Base-by-base conservation (phyloP, 2,888 invertebrate genomes). In the Choristoneura rosaceana region DNA sequence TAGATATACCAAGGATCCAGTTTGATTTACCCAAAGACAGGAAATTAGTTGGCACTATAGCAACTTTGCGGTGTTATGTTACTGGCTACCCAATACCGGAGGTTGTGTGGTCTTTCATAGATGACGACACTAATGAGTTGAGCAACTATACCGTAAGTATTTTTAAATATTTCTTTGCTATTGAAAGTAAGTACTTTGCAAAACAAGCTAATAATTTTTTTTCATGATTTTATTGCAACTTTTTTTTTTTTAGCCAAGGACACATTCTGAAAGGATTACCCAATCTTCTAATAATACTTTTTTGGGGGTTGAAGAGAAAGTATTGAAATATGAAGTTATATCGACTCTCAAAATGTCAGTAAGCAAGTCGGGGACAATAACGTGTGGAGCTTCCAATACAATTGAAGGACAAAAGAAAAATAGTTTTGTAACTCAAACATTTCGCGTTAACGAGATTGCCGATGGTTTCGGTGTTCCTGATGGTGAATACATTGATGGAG, bases 381-480 rank as follows among this genome's bases (percentile, higher is more conserved):
- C 86, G 1, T 94, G 93, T 74, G 73, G 70, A 34, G 92, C 91
- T 8, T 38, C 47, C 17, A 71, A 71, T 41, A 15, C 4, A 25
- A 7, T 10, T 15, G 12, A 47, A 25, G 62, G 8, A 4, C 25
- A 3, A 8, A 38, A 9, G 10, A n/a, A n/a, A n/a, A 45, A 8
- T n/a, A 34, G 0, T 34, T 45, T n/a, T 64, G 74, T 60, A 4
- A 74, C 83, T 0, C 81, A 79, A 70, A 76, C 73, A 41, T 80
- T 93, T 12, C 71, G 86, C 0, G 86, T 91, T 4, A 83, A 91
- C 68, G 94, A 94, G 75, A 80, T 92, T 5, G 25, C 71, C 1
- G 75, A 76, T 43, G 93, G 93, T 9, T 93, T 94, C 65, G 93
- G 92, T 8, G 86, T 92, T 47, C 77, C 74, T 38, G 77, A 87